Base-by-base conservation (phyloP, 2,888 invertebrate species). In the Thumatha senex region DNA sequence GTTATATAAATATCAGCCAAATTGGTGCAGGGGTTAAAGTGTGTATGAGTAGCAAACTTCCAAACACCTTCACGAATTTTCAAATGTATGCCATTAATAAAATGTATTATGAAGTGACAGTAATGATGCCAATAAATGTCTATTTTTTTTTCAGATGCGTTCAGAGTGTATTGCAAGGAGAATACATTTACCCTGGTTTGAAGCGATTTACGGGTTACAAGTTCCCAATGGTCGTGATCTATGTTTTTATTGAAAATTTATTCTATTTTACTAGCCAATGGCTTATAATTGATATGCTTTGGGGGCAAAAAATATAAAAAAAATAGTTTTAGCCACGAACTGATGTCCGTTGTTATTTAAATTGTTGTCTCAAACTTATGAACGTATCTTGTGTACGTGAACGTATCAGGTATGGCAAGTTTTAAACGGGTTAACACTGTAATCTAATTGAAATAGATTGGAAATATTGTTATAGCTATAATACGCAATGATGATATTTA, bases 251-350 rank as follows among this genome's bases (percentile, higher is more conserved):
- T 3, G 82, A 83, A 57, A 77, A 79, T 56, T 69, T 83, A 4
- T 85, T 89, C 33, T 87, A 82, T 54, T 85, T 82, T 48, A 78
- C 73, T 0, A 72, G 77, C 10, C 88, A 88, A 56, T 89, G 84
- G 82, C 39, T 80, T 7, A 60, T 89, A 2, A 56, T 80, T 1
- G 86, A 88, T 36, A 73, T 84, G 49, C 61, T 88, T 1, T 84
- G 86, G 85, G 78, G 82, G 10, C 63, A 40, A 57, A 52, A 12
- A 52, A 54, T 30, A 39, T 52, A 3, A 70, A 72, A 47, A 68
- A 74, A 64, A 51, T 58, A 3, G 12, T 52, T 13, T 60, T 56
- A 59, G 29, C 14, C 30, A 29, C 14, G 38, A 30, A 1, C 15
- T 15, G 12, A 15, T 24, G 18, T 24, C 2, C 3, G 3, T 5